Percentiles rank a stretch among this genome's conserved stretches.
Evolutionary conservation across 2,797 vertebrate species (phyloP).

Genomic region (Platalea minor): DNA sequence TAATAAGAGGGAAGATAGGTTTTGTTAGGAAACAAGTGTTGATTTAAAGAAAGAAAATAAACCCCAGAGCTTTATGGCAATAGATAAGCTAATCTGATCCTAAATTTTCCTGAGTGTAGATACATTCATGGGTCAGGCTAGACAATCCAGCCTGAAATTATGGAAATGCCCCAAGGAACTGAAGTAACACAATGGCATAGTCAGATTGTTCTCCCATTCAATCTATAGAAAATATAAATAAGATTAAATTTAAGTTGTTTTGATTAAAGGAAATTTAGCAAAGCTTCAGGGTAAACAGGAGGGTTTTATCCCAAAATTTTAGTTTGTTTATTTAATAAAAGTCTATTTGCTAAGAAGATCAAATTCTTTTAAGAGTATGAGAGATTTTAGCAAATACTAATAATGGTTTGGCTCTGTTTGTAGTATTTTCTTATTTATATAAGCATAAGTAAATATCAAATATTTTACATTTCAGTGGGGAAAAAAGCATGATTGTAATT

Average conservation of each 20-base stretch:
- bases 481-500: slow-evolving; percentile 2
- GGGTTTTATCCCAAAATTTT: background rate
- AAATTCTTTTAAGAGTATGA: background rate
- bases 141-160: background rate
- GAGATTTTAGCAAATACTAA: background rate
- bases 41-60: background rate
- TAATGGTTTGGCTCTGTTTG: background rate
- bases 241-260: background rate
- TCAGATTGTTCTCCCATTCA: background rate
- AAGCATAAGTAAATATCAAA: background rate
- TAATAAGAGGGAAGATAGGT: background rate
- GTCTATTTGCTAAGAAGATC: background rate
- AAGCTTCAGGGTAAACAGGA: slow-evolving; percentile 16
- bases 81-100: background rate
- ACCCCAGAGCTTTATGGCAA: background rate
- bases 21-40: background rate
- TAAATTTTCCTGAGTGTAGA: background rate
- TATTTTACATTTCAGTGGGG: background rate
- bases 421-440: background rate
- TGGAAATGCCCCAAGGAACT: background rate
- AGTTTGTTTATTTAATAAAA: slow-evolving; percentile 1
- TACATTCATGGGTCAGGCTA: background rate
- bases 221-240: background rate
- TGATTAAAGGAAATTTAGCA: slow-evolving; percentile 22
- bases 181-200: background rate